Evolutionary conservation across 1,140 invertebrate genomes (phyloP).

Genomic region (Hyposmocoma kahamanoa): DNA sequence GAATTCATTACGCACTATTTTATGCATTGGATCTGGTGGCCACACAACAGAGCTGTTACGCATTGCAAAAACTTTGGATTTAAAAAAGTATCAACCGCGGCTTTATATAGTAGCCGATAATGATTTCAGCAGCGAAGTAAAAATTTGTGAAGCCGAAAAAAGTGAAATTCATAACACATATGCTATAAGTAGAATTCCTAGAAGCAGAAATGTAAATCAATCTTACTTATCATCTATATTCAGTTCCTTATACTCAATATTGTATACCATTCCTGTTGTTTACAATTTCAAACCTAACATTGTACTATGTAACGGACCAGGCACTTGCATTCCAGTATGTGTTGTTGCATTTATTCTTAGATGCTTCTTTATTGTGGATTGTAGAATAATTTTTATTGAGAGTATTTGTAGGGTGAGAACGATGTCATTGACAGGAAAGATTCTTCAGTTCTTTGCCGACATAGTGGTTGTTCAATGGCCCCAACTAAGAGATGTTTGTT

Average conservation of each 20-base stretch:
- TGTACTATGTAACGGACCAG: conserved; percentile 95
- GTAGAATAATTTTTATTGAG: conserved; percentile 92
- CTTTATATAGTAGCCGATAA: conserved; percentile 87
- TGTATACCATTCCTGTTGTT: conserved; percentile 82
- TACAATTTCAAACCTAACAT: conserved; percentile 82
- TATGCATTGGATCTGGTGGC: conserved; percentile 75
- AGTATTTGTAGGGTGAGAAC: conserved; percentile 94
- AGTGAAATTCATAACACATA: conserved; percentile 50
- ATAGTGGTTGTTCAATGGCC: conserved; percentile 95
- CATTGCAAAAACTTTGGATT: conserved; percentile 77
- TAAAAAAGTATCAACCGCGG: conserved; percentile 78
- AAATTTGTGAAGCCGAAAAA: conserved; percentile 68
- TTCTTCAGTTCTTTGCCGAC: conserved; percentile 89
- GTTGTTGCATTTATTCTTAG: conserved; percentile 80
- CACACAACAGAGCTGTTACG: conserved; percentile 93
- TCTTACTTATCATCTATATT: conserved; percentile 86
- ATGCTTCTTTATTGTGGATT: conserved; percentile 78
- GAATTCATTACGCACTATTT: conserved; percentile 41
- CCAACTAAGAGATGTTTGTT: conserved; percentile 75
- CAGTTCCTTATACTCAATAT: conserved; percentile 83
- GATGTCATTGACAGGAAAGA: conserved; percentile 91
- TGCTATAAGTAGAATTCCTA: conserved; percentile 79
- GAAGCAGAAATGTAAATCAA: conserved; percentile 92
- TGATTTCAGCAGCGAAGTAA: conserved; percentile 86
- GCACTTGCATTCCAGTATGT: conserved; percentile 94